These are phyloP conservation scores for Nestor notabilis DNA, from an alignment of 2,113 vertebrate genomes.

Conservation along the genomic window DNA sequence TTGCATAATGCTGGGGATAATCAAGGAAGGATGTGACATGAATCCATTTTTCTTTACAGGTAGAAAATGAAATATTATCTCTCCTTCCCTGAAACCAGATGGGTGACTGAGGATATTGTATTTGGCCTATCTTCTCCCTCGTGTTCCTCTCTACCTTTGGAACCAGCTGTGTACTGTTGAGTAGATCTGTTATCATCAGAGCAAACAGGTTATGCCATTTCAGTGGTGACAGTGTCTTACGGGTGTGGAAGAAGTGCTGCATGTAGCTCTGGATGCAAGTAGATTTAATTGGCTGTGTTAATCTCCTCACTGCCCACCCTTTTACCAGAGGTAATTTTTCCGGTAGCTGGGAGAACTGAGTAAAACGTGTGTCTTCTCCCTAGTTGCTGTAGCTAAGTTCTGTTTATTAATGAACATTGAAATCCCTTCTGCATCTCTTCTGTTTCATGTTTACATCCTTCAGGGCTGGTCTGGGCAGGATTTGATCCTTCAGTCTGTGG, in stretches of 20 bases:
- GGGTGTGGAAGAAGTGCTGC: not conserved
- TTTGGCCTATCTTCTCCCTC: not conserved
- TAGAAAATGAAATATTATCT: slow-evolving; percentile 60
- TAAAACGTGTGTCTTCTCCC: not conserved
- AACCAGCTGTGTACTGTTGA: not conserved
- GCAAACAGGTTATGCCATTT: not conserved
- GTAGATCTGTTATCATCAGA: not conserved
- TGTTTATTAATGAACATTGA: not conserved
- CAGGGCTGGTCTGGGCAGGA: not conserved
- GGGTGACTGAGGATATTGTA: not conserved
- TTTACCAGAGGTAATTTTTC: not conserved
- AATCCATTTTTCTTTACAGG: slow-evolving; percentile 64
- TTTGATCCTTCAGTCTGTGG: not conserved
- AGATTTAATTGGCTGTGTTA: not conserved
- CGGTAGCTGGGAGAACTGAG: not conserved
- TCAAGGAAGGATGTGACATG: slow-evolving; percentile 68
- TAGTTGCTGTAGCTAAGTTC: not conserved
- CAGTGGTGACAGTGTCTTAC: not conserved
- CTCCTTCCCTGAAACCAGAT: not conserved
- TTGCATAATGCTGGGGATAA: slow-evolving; percentile 66
- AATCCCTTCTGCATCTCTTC: not conserved
- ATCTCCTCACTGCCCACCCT: not conserved
- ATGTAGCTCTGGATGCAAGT: not conserved
- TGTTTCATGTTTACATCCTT: not conserved
- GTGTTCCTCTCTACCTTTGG: not conserved